Evolutionary conservation across 2,797 vertebrate genomes (phyloP).

Genomic region (Xerus rutilus): DNA sequence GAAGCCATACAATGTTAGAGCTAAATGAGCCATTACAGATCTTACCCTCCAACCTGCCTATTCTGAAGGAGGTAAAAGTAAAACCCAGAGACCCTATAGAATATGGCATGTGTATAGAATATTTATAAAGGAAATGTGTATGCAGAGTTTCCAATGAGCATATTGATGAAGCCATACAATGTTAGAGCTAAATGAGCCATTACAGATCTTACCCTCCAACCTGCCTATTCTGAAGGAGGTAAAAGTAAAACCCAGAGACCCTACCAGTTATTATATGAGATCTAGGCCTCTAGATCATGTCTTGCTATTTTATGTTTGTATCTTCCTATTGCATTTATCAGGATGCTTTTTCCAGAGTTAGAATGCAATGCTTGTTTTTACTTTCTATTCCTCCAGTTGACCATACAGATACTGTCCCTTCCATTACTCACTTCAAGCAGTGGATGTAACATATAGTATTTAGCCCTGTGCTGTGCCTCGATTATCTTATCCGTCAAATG

Average conservation of each 20-base stretch:
- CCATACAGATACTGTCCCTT: background rate
- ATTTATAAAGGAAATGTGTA: background rate
- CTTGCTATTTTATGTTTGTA: background rate
- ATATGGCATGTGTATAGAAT: background rate
- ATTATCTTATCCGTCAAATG: slow-evolving; percentile 35
- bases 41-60: background rate
- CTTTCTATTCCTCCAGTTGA: background rate
- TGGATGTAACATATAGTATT: background rate
- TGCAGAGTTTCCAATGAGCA: background rate
- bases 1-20: background rate
- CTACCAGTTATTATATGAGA: background rate
- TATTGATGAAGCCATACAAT: background rate
- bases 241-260: background rate
- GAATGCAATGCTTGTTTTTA: background rate
- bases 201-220: background rate
- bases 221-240: background rate
- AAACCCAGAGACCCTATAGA: background rate
- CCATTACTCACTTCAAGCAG: background rate
- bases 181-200: background rate
- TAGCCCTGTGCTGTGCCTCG: background rate
- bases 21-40: background rate
- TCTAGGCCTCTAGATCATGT: background rate
- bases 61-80: background rate
- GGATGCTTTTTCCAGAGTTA: background rate
- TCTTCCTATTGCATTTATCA: background rate